These are phyloP conservation scores for Diprion similis DNA, from an alignment of 1,140 invertebrate genomes.

Conservation along the genomic window DNA sequence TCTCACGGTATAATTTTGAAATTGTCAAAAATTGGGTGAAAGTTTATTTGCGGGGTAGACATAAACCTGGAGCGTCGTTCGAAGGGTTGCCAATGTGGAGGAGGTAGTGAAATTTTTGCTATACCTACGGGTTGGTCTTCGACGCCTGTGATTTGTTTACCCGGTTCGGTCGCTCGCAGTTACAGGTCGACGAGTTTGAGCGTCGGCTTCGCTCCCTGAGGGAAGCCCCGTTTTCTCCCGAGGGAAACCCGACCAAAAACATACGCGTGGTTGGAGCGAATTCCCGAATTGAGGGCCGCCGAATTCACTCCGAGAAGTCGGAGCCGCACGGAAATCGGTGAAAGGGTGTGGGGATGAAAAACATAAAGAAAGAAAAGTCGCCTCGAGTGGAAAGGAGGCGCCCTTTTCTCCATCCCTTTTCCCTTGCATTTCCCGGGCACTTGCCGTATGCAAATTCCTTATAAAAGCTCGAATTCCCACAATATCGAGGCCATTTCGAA, in stretches of 20 bases:
- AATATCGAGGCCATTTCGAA: too few relatives aligned
- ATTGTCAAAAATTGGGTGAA: too few relatives aligned
- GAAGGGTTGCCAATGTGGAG: too few relatives aligned
- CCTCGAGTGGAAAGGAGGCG: neutral
- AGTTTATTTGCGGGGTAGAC: too few relatives aligned
- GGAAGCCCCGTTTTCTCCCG: neutral
- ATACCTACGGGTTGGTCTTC: neutral
- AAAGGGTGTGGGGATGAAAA: neutral
- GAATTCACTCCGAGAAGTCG: constrained; percentile 4
- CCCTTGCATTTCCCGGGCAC: neutral
- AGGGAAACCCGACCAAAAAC: neutral
- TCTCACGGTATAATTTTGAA: too few relatives aligned
- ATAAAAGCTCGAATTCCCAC: too few relatives aligned
- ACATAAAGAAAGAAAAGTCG: neutral
- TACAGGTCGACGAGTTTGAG: neutral
- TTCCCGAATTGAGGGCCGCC: neutral
- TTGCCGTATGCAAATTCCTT: too few relatives aligned
- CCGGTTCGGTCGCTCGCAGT: neutral
- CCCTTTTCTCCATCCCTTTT: too few relatives aligned
- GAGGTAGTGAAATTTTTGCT: too few relatives aligned
- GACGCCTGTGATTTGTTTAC: constrained; percentile 1
- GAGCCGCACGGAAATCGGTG: neutral
- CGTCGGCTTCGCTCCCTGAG: neutral
- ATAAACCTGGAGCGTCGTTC: too few relatives aligned
- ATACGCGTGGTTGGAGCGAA: constrained; percentile 1